Evolutionary conservation across 2,113 vertebrate species (phyloP).

Genomic region (Polyodon spathula): DNA sequence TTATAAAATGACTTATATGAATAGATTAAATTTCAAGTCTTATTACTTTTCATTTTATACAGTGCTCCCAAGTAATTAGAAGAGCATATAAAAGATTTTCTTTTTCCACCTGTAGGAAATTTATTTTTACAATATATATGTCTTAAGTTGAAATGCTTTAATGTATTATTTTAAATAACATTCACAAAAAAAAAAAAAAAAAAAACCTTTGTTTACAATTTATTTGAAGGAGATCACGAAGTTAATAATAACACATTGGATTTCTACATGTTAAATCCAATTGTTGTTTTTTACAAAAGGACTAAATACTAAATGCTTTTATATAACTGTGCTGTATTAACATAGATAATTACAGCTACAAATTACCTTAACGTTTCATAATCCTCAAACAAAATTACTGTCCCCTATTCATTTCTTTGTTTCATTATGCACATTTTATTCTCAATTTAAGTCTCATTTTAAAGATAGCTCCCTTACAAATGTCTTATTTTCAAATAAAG

Average conservation of each 20-base stretch:
- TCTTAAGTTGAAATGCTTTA: constrained; percentile 68
- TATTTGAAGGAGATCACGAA: constrained; percentile 68
- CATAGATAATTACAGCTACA: neutral
- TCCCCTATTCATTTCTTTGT: neutral
- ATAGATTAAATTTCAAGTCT: constrained; percentile 98
- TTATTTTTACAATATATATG: constrained; percentile 67
- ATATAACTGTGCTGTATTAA: neutral
- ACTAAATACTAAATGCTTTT: neutral
- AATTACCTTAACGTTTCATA: neutral
- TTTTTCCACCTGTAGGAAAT: constrained; percentile 67
- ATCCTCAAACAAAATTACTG: neutral
- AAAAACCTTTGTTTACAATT: constrained; percentile 51
- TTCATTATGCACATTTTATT: constrained; percentile 65
- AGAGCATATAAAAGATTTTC: constrained; percentile 72
- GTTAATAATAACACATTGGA: constrained; percentile 59
- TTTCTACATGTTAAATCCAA: constrained; percentile 34
- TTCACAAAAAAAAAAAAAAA: constrained; percentile 61
- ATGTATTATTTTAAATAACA: constrained; percentile 78
- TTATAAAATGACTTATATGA: constrained; percentile 94
- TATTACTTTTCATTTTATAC: constrained; percentile 97
- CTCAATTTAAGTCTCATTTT: constrained; percentile 60
- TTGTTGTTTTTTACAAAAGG: neutral
- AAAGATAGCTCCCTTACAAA: too few species aligned
- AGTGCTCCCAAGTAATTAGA: constrained; percentile 92
- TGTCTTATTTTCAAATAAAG: too few species aligned